Conservation (phyloP, 2,113 vertebrate genomes). For the Brachionichthys hirsutus region DNA sequence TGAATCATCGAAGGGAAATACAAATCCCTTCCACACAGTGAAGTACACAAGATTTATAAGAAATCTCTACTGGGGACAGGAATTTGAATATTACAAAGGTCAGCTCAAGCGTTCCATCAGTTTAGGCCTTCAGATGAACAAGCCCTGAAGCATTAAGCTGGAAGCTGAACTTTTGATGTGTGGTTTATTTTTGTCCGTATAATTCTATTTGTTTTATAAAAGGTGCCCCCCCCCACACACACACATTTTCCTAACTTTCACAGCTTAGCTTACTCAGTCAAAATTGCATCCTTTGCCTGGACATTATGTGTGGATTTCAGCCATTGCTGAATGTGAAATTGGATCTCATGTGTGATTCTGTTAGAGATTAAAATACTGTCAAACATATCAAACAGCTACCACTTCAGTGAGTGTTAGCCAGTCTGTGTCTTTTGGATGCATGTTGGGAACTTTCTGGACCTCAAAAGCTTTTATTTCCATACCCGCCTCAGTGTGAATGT, state of each 20-base stretch:
- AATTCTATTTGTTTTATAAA: not conserved
- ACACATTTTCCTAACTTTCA: too few relatives aligned
- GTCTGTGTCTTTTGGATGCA: slow-evolving; percentile 33
- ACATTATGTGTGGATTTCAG: not conserved
- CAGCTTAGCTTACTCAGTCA: too few relatives aligned
- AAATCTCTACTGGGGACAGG: too few relatives aligned
- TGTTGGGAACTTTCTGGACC: slow-evolving; percentile 60
- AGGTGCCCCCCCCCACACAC: not conserved
- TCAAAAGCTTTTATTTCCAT: slow-evolving; percentile 75
- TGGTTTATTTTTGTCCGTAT: not conserved
- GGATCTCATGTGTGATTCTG: slow-evolving; percentile 23
- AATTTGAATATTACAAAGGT: slow-evolving; percentile 7
- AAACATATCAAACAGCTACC: slow-evolving; percentile 52
- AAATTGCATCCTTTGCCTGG: not conserved
- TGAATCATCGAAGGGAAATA: not conserved
- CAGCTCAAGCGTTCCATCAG: slow-evolving; percentile 21
- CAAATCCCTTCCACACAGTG: not conserved
- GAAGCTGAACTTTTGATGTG: slow-evolving; percentile 1
- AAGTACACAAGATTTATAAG: not conserved
- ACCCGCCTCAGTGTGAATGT: slow-evolving; percentile 55
- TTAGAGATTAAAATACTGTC: slow-evolving; percentile 62
- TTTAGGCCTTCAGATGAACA: slow-evolving; percentile 2
- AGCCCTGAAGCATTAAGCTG: too few relatives aligned
- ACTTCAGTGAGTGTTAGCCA: slow-evolving; percentile 42
- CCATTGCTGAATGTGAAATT: not conserved